These are phyloP conservation scores for Mustela nigripes DNA, from an alignment of 2,113 vertebrate genomes.

Conservation along the genomic window DNA sequence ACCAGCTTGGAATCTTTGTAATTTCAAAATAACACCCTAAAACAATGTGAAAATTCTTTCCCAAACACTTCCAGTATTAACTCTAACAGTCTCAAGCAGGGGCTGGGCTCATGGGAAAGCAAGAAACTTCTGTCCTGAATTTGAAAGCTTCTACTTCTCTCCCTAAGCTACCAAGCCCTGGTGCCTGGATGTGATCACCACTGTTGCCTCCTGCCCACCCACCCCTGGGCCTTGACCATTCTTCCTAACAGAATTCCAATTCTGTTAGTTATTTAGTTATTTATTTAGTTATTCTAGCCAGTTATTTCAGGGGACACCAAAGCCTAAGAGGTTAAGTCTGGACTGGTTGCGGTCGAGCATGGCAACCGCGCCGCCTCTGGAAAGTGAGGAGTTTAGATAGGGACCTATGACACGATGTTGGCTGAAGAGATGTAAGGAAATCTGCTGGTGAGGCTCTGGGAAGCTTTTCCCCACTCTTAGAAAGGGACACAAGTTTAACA, in stretches of 20 bases:
- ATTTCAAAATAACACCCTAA: slow-evolving; percentile 28
- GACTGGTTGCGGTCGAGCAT: background rate
- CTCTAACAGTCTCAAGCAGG: background rate
- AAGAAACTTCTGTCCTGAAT: background rate
- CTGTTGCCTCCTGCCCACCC: background rate
- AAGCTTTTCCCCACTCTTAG: background rate
- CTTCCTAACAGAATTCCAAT: background rate
- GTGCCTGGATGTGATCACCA: background rate
- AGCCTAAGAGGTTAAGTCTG: background rate
- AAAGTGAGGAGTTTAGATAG: background rate
- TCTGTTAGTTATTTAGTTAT: background rate
- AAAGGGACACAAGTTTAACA: background rate
- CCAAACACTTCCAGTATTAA: background rate
- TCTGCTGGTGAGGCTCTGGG: background rate
- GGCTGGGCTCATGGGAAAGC: background rate
- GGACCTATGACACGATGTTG: background rate
- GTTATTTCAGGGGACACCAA: background rate
- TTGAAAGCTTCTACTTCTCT: background rate
- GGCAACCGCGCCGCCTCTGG: background rate
- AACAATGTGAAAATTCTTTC: slow-evolving; percentile 3
- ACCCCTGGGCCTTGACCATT: background rate
- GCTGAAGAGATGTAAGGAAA: background rate
- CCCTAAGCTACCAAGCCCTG: background rate
- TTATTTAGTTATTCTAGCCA: background rate
- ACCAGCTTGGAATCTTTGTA: background rate